Evolutionary conservation across 2,113 vertebrate genomes (phyloP).

Genomic region (Oreochromis tanganicae): DNA sequence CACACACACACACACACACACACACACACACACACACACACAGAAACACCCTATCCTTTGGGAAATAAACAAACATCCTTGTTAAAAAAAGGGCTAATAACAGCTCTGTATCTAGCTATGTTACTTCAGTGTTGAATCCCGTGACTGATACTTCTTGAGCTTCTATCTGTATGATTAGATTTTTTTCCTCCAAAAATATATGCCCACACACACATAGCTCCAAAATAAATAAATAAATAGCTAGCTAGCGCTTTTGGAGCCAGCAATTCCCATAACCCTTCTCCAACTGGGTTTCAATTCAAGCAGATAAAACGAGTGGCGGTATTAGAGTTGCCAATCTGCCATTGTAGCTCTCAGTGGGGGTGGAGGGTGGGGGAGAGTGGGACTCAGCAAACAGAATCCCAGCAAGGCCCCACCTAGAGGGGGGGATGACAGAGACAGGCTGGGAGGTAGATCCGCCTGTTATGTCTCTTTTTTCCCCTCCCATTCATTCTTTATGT

Average conservation of each 20-base stretch:
- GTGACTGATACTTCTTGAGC: constrained; percentile 28
- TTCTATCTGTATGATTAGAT: constrained; percentile 15
- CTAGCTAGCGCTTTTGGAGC: not conserved
- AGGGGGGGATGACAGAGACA: constrained; percentile 24
- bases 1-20: not conserved
- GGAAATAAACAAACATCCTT: constrained; percentile 56
- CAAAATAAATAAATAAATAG: constrained; percentile 23
- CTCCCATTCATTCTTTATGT: not conserved
- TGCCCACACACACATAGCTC: constrained; percentile 31
- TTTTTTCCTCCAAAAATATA: constrained; percentile 25
- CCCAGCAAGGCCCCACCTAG: constrained; percentile 30
- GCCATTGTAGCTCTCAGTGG: constrained; percentile 49
- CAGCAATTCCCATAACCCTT: constrained; percentile 48
- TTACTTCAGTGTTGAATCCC: constrained; percentile 56
- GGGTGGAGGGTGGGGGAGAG: constrained; percentile 23
- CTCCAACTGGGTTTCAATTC: constrained; percentile 54
- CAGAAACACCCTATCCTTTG: not conserved
- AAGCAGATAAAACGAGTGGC: constrained; percentile 47
- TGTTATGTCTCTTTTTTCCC: constrained; percentile 1
- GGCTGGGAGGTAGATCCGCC: constrained; percentile 20
- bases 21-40: not conserved
- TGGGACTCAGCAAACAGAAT: constrained; percentile 37
- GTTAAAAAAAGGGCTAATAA: constrained; percentile 58
- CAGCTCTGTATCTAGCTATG: constrained; percentile 19
- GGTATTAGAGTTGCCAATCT: constrained; percentile 64